Base-by-base conservation (phyloP, 2,888 invertebrate genomes). In the Stegana nigrithorax region DNA sequence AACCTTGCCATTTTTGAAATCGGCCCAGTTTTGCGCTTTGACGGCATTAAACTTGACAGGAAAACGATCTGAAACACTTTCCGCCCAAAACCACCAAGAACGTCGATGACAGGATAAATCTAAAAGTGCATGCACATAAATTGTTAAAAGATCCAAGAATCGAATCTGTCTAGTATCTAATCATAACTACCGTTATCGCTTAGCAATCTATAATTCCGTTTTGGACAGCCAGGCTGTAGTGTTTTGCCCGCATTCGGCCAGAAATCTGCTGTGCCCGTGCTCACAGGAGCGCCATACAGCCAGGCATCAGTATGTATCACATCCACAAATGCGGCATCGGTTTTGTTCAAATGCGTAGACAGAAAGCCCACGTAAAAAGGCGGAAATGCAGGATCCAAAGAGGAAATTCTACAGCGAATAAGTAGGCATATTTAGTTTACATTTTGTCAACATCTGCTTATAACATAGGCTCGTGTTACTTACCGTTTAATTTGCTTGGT, bases 241-340 rank as follows among this genome's bases (percentile, higher is more conserved):
- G 88, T 87, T 71, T 87, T 87, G 1, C 90, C 90, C 0, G 88
- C 87, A 66, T 90, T 90, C 0, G 90, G 90, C 90, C 89, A 90
- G 81, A 90, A 90, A 72, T 90, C 90, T 0, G 85, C 89, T 0
- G 89, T 88, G 0, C 89, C 90, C 0, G 89, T 89, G 14, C 84
- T 80, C 1, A 88, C 87, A 0, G 89, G 89, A 0, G 89, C 89
- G 0, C 90, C 90, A 64, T 89, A 89, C 0, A 87, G 85, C 26
- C 89, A 89, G 0, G 89, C 89, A 70, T 91, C 91, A 0, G 92
- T 91, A 75, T 92, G 92, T 63, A 92, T 91, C 4, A 92, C 88
- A 80, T 92, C 90, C 1, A 90, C 90, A 47, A 89, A 89, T 55
- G 88, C 87, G 0, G 90, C 90, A 75, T 90, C 89, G 1, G 83